phyloP scores from a whole-genome alignment of 2,888 invertebrate genomes.

The Lordiphosa fenestrarum region DNA sequence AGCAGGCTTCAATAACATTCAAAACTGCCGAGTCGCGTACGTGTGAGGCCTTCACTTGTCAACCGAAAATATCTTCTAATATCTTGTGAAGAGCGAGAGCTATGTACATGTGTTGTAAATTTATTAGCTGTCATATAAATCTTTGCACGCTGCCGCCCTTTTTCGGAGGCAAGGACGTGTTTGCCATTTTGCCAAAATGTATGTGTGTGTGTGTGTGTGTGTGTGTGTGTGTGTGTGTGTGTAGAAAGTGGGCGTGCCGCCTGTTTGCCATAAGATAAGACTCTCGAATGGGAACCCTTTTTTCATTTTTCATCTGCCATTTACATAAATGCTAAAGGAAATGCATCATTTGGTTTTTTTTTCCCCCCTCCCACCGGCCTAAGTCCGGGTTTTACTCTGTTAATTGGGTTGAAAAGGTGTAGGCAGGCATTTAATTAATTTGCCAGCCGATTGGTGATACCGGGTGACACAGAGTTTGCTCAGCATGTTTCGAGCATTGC shows the following conservation, averaged over 20 bases:
- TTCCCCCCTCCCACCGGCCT: conserved; percentile 5
- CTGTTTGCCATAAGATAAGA: conserved; percentile 51
- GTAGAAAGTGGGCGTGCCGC: conserved; percentile 2
- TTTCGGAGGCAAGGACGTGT: conserved; percentile 38
- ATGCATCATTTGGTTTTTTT: conserved; percentile 47
- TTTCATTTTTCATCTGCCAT: conserved; percentile 48
- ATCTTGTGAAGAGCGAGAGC: conserved; percentile 45
- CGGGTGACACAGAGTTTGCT: conserved; percentile 9
- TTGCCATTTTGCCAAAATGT: conserved; percentile 30
- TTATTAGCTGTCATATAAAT: conserved; percentile 80
- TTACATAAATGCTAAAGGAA: conserved; percentile 65
- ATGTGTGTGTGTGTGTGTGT: background rate
- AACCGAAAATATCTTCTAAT: conserved; percentile 59
- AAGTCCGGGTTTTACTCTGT: conserved; percentile 24
- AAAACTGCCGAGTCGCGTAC: conserved; percentile 41
- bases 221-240: background rate
- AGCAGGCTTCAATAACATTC: conserved; percentile 60
- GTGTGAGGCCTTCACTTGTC: conserved; percentile 47
- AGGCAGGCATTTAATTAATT: conserved; percentile 53
- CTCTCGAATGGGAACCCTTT: conserved; percentile 37
- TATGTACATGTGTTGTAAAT: conserved; percentile 70
- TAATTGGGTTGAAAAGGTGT: conserved; percentile 39
- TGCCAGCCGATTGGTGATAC: conserved; percentile 26
- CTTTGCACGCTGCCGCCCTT: conserved; percentile 70
- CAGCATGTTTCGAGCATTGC: conserved; percentile 20